phyloP scores from a whole-genome alignment of 2,797 vertebrate species.

The Amphiprion clarkii region DNA sequence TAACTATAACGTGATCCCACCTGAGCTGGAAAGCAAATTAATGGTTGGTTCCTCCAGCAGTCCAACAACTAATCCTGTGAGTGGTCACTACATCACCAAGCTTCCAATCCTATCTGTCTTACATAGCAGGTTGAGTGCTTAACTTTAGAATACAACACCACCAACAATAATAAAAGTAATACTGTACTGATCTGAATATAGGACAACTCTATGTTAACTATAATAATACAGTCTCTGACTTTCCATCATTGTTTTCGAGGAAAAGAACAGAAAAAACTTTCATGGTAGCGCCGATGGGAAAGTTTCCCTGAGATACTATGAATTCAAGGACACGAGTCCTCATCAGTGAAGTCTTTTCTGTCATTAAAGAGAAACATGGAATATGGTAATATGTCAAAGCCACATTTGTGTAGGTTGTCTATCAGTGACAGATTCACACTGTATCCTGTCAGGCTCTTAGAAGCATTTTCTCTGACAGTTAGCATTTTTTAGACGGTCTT shows the following conservation, averaged over 20 bases:
- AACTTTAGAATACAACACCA: too few species aligned
- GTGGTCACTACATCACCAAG: too few species aligned
- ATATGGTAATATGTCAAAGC: not conserved
- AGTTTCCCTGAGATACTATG: not conserved
- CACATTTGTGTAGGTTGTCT: slow-evolving; percentile 2
- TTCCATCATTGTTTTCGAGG: not conserved
- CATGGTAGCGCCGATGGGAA: not conserved
- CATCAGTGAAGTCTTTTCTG: not conserved
- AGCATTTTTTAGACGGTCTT: not conserved
- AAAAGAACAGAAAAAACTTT: not conserved
- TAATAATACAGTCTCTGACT: not conserved
- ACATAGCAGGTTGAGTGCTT: too few species aligned
- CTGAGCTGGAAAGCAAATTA: too few species aligned
- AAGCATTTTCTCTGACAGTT: not conserved
- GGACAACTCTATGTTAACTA: too few species aligned
- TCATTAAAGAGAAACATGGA: not conserved
- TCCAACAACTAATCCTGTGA: too few species aligned
- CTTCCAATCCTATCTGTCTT: too few species aligned
- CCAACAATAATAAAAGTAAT: not conserved
- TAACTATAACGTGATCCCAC: too few species aligned
- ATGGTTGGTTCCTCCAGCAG: too few species aligned
- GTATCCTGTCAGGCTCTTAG: not conserved
- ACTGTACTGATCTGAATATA: not conserved
- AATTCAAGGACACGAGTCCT: not conserved
- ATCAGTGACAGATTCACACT: not conserved